Percentiles rank a stretch among this genome's conserved stretches.
These are phyloP conservation scores for Rhinoderma darwinii DNA, from an alignment of 2,113 vertebrate genomes.

Conservation along the genomic window DNA sequence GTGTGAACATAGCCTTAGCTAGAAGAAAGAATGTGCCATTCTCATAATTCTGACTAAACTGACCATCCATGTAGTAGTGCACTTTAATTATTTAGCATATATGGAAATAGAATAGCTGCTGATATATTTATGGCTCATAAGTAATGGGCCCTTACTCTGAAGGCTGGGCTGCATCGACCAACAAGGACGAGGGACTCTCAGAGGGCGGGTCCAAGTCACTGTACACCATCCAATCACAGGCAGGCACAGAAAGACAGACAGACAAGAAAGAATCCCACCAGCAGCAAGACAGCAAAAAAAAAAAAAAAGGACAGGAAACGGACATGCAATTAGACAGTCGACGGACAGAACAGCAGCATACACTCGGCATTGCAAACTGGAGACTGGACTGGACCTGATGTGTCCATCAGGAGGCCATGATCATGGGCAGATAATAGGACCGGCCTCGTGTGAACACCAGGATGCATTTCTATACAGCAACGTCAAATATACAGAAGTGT, in stretches of 20 bases:
- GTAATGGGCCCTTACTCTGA: slow-evolving; percentile 83
- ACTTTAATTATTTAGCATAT: not conserved
- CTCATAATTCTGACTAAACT: not conserved
- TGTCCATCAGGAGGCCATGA: no score
- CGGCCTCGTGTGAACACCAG: no score
- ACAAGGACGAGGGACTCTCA: slow-evolving; percentile 86
- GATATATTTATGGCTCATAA: not conserved
- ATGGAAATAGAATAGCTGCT: not conserved
- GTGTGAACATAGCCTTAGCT: no score
- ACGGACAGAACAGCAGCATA: slow-evolving; percentile 20
- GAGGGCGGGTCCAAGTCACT: slow-evolving; percentile 89
- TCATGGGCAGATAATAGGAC: no score
- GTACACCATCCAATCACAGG: slow-evolving; percentile 83
- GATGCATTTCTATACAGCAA: not conserved
- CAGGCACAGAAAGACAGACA: slow-evolving; percentile 69
- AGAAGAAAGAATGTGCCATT: not conserved
- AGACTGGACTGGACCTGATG: not conserved
- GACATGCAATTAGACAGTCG: slow-evolving; percentile 55
- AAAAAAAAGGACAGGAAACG: slow-evolving; percentile 65
- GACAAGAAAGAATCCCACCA: slow-evolving; percentile 47
- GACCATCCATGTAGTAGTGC: not conserved
- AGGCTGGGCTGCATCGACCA: slow-evolving; percentile 87
- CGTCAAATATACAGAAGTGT: not conserved
- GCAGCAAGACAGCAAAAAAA: slow-evolving; percentile 59
- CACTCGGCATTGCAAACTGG: not conserved